Base-by-base conservation (phyloP, 1,140 invertebrate genomes). In the Papilio machaon region DNA sequence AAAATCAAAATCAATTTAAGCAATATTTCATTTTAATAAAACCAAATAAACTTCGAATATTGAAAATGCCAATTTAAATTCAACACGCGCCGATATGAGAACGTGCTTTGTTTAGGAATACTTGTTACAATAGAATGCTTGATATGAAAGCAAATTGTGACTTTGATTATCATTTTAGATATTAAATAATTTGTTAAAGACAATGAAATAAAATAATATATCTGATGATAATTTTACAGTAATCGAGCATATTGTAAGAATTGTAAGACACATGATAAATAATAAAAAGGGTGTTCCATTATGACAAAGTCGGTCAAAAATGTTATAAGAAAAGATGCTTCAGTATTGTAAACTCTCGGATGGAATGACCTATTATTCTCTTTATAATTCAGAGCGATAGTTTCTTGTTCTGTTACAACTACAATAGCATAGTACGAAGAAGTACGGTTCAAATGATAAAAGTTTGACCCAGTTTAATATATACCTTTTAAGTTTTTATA, bases 71-170 rank as follows among this genome's bases (percentile, higher is more conserved):
- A 70, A 70, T 70, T 70, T 70, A 35, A 70, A 70, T 70, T 70
- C 64, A 70, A 70, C 64, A 70, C 60, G 64, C 11, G 64, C 10
- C 13, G 64, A 23, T 6, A 38, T 64, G 13, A 30, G 64, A 15
- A 70, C 64, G 64, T 70, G 64, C 64, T 70, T 70, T 70, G 64
- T 70, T 70, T 70, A 70, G 64, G 30, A 70, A 70, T 70, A 70
- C 13, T 38, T 70, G 23, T 70, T 38, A 70, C 30, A 70, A 70
- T 64, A 30, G 60, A 70, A 70, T 15, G 64, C 23, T 70, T 70
- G 30, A 70, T 70, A 70, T 70, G 64, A 70, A 70, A 35, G 30
- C 64, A 38, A 70, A 70, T 70, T 70, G 35, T 70, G 19, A 38
- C 30, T 15, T 70, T 35, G 23, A 35, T 70, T 70, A 70, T 38